Percentiles rank a stretch among this genome's conserved stretches.
Evolutionary conservation across 2,113 vertebrate genomes (phyloP).

Genomic region (Microcebus ravelobensis): DNA sequence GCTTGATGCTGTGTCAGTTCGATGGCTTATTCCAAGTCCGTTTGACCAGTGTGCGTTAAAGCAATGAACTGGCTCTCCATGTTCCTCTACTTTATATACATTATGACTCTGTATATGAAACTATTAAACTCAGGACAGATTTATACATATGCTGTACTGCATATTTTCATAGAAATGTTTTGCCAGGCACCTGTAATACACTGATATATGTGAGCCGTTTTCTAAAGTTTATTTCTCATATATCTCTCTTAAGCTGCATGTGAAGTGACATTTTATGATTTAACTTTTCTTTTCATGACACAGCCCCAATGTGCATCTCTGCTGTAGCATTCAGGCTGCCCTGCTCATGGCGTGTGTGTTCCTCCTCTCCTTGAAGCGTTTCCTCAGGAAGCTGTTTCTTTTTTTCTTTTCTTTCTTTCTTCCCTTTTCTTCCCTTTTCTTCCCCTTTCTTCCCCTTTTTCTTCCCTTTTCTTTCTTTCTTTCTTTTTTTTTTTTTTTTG

Average conservation of each 20-base stretch:
- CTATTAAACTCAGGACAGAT: conserved; percentile 69
- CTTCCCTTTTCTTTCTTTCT: no score
- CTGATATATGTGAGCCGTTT: conserved; percentile 67
- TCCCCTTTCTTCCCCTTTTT: no score
- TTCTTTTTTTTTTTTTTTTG: no score
- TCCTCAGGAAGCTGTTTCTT: not conserved
- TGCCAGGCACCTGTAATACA: conserved; percentile 65
- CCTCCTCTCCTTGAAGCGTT: not conserved
- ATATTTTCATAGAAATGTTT: conserved; percentile 73
- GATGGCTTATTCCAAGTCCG: conserved; percentile 37
- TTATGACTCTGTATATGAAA: conserved; percentile 65
- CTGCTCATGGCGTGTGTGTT: not conserved
- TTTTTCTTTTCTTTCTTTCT: no score
- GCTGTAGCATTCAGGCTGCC: not conserved
- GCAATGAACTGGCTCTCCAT: conserved; percentile 33
- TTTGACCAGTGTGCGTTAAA: conserved; percentile 55
- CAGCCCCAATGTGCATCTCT: conserved; percentile 68
- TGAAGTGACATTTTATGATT: conserved; percentile 74
- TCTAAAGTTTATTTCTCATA: conserved; percentile 73
- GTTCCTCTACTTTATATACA: conserved; percentile 68
- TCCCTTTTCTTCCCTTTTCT: no score
- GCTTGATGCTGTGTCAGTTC: not conserved
- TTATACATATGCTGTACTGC: conserved; percentile 47
- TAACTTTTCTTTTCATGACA: conserved; percentile 77
- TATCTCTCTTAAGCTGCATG: conserved; percentile 62